Conservation (phyloP, 1,140 invertebrate species). For the Eurosta solidaginis region DNA sequence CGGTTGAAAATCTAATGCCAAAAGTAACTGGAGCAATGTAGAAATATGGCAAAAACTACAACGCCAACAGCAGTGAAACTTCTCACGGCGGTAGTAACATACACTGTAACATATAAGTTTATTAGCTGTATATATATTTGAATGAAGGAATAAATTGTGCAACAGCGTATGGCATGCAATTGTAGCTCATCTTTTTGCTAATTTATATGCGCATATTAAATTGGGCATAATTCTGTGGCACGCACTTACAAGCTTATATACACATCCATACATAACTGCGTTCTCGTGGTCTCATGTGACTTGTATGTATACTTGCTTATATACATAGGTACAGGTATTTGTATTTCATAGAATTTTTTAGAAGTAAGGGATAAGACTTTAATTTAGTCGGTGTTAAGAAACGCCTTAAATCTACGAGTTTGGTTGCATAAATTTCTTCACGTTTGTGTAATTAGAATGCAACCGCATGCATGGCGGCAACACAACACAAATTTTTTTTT, state of each 20-base stretch:
- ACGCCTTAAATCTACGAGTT: conserved; percentile 1
- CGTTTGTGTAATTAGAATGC: not conserved
- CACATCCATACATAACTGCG: not conserved
- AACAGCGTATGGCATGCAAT: conserved; percentile 11
- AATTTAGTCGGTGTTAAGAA: conserved; percentile 2
- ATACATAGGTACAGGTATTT: too few relatives aligned
- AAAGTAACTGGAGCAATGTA: not conserved
- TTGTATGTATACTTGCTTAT: too few relatives aligned
- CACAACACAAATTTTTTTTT: too few relatives aligned
- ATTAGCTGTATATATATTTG: not conserved
- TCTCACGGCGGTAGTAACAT: not conserved
- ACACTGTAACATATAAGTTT: not conserved
- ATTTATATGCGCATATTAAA: conserved; percentile 39
- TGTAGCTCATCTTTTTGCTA: conserved; percentile 20
- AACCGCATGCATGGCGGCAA: not conserved
- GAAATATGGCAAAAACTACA: not conserved
- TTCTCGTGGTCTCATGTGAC: too few relatives aligned
- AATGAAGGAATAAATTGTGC: not conserved
- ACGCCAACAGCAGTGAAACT: not conserved
- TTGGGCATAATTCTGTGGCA: conserved; percentile 30
- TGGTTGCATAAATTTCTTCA: conserved; percentile 25
- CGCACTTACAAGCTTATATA: not conserved
- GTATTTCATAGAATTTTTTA: not conserved
- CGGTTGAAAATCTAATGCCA: not conserved
- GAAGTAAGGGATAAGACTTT: not conserved